Base-by-base conservation (phyloP, 23 tunicate genomes). In the Oikopleura vanhoeffeni region DNA sequence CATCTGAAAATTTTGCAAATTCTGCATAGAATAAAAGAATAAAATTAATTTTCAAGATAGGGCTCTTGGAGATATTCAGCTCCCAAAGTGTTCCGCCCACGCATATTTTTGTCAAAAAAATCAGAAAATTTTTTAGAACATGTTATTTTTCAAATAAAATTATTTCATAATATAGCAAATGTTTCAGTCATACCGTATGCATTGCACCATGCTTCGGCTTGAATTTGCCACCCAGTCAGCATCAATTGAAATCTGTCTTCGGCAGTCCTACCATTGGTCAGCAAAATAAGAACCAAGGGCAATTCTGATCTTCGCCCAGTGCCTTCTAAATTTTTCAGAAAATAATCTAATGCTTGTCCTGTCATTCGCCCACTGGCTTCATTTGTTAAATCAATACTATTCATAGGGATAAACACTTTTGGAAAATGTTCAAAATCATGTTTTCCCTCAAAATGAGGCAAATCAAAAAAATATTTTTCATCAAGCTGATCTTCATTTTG, bases 181-280 rank as follows among this genome's bases (percentile, higher is more conserved):
- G 64, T 49, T 49, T 8, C 64, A 49, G 24, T 8, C 24, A 49
- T 49, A 71, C 34, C 27, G 32, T 71, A 71, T 71, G 79, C 79
- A 38, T 71, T 71, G 35, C 79, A 71, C 79, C 79, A 71, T 18
- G 79, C 35, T 18, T 18, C 79, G 4, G 79, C 79, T 30, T 71
- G 79, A 71, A 71, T 30, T 71, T 30, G 34, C 79, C 79, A 71
- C 35, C 79, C 79, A 71, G 79, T 30, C 3, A 71, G 38, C 34
- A 71, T 71, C 27, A 71, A 18, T 71, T 71, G 27, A 2, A 71
- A 38, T 13, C 79, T 33, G 35, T 71, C 79, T 30, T 71, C 79
- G 4, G 27, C 38, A 2, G 79, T 18, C 34, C 27, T 4, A 4
- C 79, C 79, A 71, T 18, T 2, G 2, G 79, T 71, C 79, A 71